Evolutionary conservation across 2,797 vertebrate genomes (phyloP).

Genomic region (Lacerta viridis): DNA sequence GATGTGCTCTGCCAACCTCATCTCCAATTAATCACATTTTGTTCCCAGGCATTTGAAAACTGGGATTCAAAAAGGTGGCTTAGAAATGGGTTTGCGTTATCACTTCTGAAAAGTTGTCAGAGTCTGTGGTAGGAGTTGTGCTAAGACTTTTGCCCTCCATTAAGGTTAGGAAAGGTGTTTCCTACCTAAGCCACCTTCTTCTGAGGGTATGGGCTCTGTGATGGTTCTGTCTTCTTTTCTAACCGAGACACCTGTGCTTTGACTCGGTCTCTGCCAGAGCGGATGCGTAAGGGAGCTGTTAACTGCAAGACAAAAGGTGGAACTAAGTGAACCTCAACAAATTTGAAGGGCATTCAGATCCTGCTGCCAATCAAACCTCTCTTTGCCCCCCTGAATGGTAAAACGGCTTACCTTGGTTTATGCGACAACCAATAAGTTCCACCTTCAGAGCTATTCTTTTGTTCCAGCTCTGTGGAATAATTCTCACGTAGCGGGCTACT

Average conservation of each 20-base stretch:
- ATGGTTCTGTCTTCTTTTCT: slow-evolving; percentile 76
- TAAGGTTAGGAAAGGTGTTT: not conserved
- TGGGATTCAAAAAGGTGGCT: not conserved
- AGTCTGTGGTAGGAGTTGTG: not conserved
- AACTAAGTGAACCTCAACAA: slow-evolving; percentile 10
- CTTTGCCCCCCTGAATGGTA: not conserved
- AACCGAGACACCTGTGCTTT: slow-evolving; percentile 69
- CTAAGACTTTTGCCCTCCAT: not conserved
- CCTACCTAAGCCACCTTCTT: slow-evolving; percentile 75
- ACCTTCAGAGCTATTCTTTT: slow-evolving; percentile 83
- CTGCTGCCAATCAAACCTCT: not conserved
- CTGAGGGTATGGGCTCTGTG: slow-evolving; percentile 72
- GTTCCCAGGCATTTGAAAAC: not conserved
- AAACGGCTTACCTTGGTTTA: slow-evolving; percentile 74
- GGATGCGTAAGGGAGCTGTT: slow-evolving; percentile 76
- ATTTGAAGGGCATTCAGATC: not conserved
- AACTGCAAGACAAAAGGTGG: slow-evolving; percentile 63
- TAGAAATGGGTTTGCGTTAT: not conserved
- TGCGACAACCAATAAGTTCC: slow-evolving; percentile 83
- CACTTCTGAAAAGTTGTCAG: not conserved
- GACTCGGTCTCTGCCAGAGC: slow-evolving; percentile 77
- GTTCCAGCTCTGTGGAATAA: slow-evolving; percentile 85
- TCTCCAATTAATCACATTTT: not conserved
- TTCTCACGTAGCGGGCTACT: slow-evolving; percentile 81
- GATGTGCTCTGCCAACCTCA: not conserved